These are phyloP conservation scores for Eilema caniola DNA, from an alignment of 2,888 invertebrate genomes.

Conservation along the genomic window DNA sequence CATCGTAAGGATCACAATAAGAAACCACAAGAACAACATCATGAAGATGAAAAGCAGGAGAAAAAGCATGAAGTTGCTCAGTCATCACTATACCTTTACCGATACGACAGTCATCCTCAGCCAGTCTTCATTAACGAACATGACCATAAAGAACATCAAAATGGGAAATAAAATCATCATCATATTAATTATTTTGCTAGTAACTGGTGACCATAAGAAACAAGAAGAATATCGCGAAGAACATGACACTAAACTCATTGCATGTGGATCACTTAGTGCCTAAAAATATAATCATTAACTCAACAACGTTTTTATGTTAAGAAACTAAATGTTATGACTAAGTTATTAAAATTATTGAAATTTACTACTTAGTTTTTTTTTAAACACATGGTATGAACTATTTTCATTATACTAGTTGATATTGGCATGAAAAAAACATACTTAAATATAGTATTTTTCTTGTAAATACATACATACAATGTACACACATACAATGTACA, in stretches of 20 bases:
- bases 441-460: too few relatives aligned
- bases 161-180: slow-evolving; percentile 63
- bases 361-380: too few relatives aligned
- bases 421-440: too few relatives aligned
- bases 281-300: not conserved
- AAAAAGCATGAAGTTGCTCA: not conserved
- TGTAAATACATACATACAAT: too few relatives aligned
- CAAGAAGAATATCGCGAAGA: slow-evolving; percentile 73
- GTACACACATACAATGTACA: too few relatives aligned
- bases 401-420: too few relatives aligned
- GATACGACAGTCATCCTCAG: slow-evolving; percentile 6
- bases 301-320: not conserved
- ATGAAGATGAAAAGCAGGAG: not conserved
- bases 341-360: not conserved
- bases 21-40: not conserved
- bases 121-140: slow-evolving; percentile 10
- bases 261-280: slow-evolving; percentile 15
- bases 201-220: slow-evolving; percentile 77
- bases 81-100: not conserved
- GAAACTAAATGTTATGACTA: not conserved
- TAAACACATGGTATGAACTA: too few relatives aligned
- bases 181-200: too few relatives aligned
- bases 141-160: slow-evolving; percentile 9
- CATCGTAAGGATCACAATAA: too few relatives aligned
- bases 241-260: slow-evolving; percentile 43